Conservation (phyloP, 2,888 invertebrate genomes). For the Papilio demoleus region DNA sequence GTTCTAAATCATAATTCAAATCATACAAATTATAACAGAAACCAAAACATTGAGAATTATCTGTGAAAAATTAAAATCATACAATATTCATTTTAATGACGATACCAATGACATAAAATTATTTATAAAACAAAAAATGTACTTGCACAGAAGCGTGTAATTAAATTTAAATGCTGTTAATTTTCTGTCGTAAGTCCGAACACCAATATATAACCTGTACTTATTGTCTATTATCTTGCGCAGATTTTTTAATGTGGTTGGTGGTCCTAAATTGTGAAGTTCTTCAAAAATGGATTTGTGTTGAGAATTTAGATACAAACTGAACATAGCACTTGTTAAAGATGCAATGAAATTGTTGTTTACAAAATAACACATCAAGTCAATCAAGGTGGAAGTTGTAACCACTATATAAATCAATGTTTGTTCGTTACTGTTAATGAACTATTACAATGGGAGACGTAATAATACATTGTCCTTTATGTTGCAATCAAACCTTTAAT, state of each 20-base stretch:
- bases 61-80: background rate
- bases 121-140: background rate
- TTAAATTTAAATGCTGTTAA: background rate
- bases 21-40: background rate
- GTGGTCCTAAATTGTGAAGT: conserved; percentile 71
- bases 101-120: background rate
- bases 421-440: conserved; percentile 15
- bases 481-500: conserved; percentile 85
- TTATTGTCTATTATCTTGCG: background rate
- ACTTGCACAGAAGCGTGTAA: background rate
- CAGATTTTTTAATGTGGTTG: conserved; percentile 56
- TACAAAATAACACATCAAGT: conserved; percentile 55
- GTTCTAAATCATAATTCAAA: background rate
- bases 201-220: conserved; percentile 4
- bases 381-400: conserved; percentile 24
- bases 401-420: conserved; percentile 14
- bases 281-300: conserved; percentile 70
- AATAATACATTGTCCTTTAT: conserved; percentile 84
- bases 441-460: conserved; percentile 76
- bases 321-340: conserved; percentile 61
- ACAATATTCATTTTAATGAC: background rate
- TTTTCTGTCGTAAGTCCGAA: background rate
- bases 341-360: conserved; percentile 54
- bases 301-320: conserved; percentile 71
- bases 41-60: background rate